phyloP scores from a whole-genome alignment of 2,888 invertebrate genomes.

The Drosophila merina region DNA sequence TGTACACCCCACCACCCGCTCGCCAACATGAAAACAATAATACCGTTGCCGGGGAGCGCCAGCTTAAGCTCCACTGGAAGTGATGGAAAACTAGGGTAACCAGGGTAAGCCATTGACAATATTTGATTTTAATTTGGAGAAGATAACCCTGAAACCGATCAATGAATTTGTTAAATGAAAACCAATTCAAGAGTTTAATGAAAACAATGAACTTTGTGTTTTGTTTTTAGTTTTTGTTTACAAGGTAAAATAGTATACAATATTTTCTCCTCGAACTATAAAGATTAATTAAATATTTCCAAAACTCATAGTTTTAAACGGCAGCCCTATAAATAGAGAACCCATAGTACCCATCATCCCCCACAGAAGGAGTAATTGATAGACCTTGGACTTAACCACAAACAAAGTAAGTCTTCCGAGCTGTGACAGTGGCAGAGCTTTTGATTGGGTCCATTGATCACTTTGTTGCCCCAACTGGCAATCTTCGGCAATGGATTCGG shows the following conservation, averaged over 20 bases:
- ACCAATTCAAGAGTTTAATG: too few relatives aligned
- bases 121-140: too few relatives aligned
- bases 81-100: slow-evolving; percentile 58
- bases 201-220: too few relatives aligned
- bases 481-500: slow-evolving; percentile 59
- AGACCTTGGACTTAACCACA: background rate
- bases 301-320: too few relatives aligned
- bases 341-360: background rate
- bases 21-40: background rate
- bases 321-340: too few relatives aligned
- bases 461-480: slow-evolving; percentile 46
- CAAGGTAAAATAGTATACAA: too few relatives aligned
- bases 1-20: background rate
- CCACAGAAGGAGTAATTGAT: background rate
- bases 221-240: too few relatives aligned
- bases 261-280: too few relatives aligned
- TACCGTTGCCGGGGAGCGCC: slow-evolving; percentile 29
- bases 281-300: too few relatives aligned
- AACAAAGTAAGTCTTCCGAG: slow-evolving; percentile 19
- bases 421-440: slow-evolving; percentile 40
- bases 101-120: background rate
- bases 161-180: too few relatives aligned
- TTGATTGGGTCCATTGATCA: slow-evolving; percentile 64
- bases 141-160: too few relatives aligned
- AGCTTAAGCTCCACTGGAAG: slow-evolving; percentile 67